Conservation (phyloP, 2,113 vertebrate species). For the Lipotes vexillifer region DNA sequence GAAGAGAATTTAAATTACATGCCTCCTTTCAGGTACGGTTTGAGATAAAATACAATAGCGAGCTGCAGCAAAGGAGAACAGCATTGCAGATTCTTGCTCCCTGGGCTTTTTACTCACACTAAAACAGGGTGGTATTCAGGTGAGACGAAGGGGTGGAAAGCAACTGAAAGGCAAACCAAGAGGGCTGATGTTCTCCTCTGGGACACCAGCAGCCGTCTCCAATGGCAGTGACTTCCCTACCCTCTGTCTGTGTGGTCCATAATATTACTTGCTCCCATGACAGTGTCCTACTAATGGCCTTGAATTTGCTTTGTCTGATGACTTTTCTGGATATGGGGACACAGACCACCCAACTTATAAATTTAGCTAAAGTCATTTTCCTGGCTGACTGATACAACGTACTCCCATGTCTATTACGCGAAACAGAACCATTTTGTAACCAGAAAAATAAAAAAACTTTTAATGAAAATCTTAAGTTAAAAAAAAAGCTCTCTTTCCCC, state of each 20-base stretch:
- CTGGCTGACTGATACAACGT: background rate
- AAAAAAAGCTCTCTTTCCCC: background rate
- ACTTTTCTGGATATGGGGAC: background rate
- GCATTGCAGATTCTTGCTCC: background rate
- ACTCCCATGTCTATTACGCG: background rate
- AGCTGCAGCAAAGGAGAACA: background rate
- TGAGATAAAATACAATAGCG: slow-evolving; percentile 46
- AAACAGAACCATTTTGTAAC: background rate
- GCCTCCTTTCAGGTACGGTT: slow-evolving; percentile 15
- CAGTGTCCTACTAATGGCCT: background rate
- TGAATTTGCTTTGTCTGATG: background rate
- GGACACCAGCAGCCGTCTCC: background rate
- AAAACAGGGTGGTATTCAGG: background rate
- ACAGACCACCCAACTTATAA: background rate
- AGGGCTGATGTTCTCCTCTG: background rate
- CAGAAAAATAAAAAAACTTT: background rate
- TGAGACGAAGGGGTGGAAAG: background rate
- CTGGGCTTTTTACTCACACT: background rate
- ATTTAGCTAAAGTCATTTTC: background rate
- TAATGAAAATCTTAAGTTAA: background rate
- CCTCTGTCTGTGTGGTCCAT: background rate
- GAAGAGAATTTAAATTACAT: slow-evolving; percentile 55
- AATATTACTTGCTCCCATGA: background rate
- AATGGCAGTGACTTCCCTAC: background rate
- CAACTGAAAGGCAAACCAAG: background rate